Percentiles rank a stretch among this genome's conserved stretches.
Conservation (phyloP, 2,113 vertebrate genomes). For the Macaca mulatta region DNA sequence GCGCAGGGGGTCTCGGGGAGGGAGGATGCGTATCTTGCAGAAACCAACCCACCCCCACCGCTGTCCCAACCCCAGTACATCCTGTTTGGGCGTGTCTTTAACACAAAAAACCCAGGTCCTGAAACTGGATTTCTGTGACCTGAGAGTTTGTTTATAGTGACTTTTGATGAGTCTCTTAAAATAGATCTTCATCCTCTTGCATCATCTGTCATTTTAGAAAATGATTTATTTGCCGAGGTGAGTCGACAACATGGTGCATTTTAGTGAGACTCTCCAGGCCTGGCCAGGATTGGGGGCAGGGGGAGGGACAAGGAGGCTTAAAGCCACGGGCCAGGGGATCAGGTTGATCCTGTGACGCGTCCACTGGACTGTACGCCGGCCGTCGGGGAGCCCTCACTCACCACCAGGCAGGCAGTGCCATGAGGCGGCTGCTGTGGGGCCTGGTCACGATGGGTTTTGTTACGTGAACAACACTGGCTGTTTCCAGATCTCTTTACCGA, state of each 20-base stretch:
- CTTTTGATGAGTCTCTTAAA: neutral
- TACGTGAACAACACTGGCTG: fast-evolving
- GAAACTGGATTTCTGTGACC: neutral
- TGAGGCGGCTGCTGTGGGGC: fast-evolving
- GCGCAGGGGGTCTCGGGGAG: neutral
- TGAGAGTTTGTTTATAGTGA: neutral
- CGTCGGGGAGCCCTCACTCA: neutral
- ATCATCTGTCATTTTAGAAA: neutral
- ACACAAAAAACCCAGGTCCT: too few relatives aligned
- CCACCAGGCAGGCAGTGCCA: fast-evolving
- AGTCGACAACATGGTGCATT: neutral
- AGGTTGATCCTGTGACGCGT: neutral
- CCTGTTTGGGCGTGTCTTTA: neutral
- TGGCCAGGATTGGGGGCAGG: neutral
- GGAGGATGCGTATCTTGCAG: neutral
- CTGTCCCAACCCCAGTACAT: too few relatives aligned
- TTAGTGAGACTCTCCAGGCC: neutral
- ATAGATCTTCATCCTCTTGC: neutral
- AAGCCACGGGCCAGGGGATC: fast-evolving
- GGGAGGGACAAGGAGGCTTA: neutral
- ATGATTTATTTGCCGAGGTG: neutral
- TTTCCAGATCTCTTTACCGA: neutral
- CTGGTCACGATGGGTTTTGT: too few relatives aligned
- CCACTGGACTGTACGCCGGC: neutral
- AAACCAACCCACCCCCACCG: neutral